Conservation (phyloP, 1,140 invertebrate genomes). For the Mylabris phalerata region DNA sequence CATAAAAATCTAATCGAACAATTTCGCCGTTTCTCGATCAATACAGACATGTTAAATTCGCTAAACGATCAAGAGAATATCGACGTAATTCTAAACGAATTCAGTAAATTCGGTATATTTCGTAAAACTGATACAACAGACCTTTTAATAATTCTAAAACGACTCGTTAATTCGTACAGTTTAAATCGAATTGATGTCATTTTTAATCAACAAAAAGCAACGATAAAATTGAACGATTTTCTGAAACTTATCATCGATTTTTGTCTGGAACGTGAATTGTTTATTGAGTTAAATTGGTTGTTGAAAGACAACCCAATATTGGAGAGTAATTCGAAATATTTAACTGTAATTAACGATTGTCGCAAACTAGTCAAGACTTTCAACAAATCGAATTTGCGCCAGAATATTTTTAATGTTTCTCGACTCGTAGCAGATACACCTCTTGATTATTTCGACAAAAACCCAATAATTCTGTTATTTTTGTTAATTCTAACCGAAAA, state of each 20-base stretch:
- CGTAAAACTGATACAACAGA: conserved; percentile 46
- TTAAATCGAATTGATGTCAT: conserved; percentile 48
- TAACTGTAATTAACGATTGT: conserved; percentile 37
- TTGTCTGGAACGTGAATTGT: conserved; percentile 49
- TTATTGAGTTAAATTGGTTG: conserved; percentile 45
- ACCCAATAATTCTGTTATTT: conserved; percentile 42
- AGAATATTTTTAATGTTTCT: conserved; percentile 36
- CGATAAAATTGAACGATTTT: conserved; percentile 48
- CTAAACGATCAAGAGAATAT: conserved; percentile 1
- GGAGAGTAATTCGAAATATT: conserved; percentile 26
- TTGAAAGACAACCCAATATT: conserved; percentile 39
- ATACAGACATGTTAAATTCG: conserved; percentile 50
- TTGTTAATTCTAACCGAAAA: conserved; percentile 37
- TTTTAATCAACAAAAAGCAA: conserved; percentile 47
- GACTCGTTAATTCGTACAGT: conserved; percentile 48
- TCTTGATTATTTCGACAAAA: conserved; percentile 38
- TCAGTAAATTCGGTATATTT: conserved; percentile 50
- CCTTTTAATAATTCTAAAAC: conserved; percentile 46
- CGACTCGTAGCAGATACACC: conserved; percentile 36
- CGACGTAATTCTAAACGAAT: conserved; percentile 39
- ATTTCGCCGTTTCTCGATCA: conserved; percentile 50
- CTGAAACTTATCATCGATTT: conserved; percentile 47
- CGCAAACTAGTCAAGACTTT: conserved; percentile 30
- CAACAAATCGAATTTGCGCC: conserved; percentile 23
- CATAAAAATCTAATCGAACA: conserved; percentile 43